Conservation (phyloP, 2,888 invertebrate genomes). For the Eupithecia exiguata region DNA sequence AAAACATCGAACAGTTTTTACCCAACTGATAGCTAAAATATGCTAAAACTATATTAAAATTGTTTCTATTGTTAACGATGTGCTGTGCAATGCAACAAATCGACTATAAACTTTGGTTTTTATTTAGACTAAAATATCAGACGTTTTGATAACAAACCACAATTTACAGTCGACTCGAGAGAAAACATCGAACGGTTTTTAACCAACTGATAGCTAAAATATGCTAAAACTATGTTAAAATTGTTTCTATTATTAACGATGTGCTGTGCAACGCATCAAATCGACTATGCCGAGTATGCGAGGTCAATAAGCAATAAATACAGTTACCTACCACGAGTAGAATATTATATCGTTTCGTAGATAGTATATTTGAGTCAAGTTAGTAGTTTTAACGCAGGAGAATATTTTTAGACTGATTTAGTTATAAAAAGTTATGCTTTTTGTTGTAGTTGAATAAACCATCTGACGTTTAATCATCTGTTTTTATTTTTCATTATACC, state of each 20-base stretch:
- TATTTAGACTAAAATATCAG: conserved; percentile 46
- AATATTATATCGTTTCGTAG: conserved; percentile 62
- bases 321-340: conserved; percentile 27
- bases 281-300: not conserved
- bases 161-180: not conserved
- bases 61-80: not conserved
- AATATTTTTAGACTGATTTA: conserved; percentile 84
- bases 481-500: conserved; percentile 19
- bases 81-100: not conserved
- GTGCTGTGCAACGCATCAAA: not conserved
- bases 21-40: not conserved
- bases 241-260: not conserved
- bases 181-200: not conserved
- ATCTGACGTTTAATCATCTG: conserved; percentile 58
- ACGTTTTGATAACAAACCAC: not conserved
- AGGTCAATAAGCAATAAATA: conserved; percentile 15
- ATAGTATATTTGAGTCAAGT: conserved; percentile 69
- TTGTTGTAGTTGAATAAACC: conserved; percentile 83
- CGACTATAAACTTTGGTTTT: conserved; percentile 64
- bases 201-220: not conserved
- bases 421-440: conserved; percentile 82
- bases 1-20: not conserved
- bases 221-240: not conserved
- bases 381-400: conserved; percentile 75
- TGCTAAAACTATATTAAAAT: not conserved